A percentile compares a stretch with the other conserved stretches of the same genome.
phyloP scores from a whole-genome alignment of 2,888 invertebrate species.

The Drosophila setosimentum region DNA sequence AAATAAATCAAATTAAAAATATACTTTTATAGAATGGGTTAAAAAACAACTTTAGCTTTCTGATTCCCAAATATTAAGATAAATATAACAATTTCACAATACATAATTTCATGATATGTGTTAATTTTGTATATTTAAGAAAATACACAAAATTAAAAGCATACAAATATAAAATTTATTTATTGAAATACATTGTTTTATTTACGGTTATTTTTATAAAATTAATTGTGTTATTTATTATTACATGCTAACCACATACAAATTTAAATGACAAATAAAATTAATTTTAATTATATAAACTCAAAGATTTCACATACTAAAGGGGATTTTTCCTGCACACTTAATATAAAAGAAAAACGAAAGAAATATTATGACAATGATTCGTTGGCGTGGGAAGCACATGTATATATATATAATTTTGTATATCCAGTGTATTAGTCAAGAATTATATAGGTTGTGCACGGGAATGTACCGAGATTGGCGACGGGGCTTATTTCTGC shows the following conservation, averaged over 20 bases:
- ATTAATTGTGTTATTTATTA: neutral
- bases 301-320: neutral
- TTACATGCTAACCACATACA: neutral
- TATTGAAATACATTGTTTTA: neutral
- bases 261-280: neutral
- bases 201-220: neutral
- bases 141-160: neutral
- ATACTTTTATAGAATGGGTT: neutral
- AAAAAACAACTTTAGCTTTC: neutral
- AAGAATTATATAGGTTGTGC: constrained; percentile 8
- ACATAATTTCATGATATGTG: neutral
- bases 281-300: neutral
- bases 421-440: constrained; percentile 16
- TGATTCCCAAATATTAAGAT: neutral
- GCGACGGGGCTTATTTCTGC: constrained; percentile 3
- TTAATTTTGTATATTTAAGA: neutral
- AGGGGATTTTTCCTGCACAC: constrained; percentile 13
- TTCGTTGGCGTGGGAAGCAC: constrained; percentile 37
- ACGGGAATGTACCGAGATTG: constrained; percentile 43
- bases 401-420: neutral
- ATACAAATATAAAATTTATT: neutral
- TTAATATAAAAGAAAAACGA: neutral
- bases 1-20: neutral
- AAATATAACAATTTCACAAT: too few species aligned
- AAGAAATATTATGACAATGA: constrained; percentile 9